Evolutionary conservation across 2,113 vertebrate species (phyloP), one percentile per base, ranked within the genome.

Genomic region (Cynopterus brachyotis): DNA sequence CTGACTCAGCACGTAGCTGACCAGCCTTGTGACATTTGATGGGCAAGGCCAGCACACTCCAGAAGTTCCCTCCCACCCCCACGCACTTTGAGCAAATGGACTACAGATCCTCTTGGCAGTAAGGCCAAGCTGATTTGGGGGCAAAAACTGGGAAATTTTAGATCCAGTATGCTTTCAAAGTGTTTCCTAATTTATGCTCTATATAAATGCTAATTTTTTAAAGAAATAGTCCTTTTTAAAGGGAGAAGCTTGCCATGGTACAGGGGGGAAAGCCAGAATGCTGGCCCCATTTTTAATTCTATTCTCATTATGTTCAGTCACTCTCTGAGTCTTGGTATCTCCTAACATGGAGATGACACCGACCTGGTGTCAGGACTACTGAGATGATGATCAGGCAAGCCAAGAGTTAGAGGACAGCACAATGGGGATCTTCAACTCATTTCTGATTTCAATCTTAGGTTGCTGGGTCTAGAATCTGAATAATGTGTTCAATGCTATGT

Each of bases 391-490:
- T 35, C 17, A 96, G 32, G n/a, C 28, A 70, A 75, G 24, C 37
- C 1, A 22, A 84, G 53, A 85, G 47, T 73, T 35, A 92, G 24
- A 94, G 26, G 57, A 70, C 17, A 47, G 32, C 19, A 42, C 6
- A 0, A 8, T 3, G 24, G 22, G 72, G 10, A 57, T 69, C 80
- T 94, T 94, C 24, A 66, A 53, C 45, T 94, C 42, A 42, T 59
- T 92, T 76, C 59, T 76, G 4, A 86, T 53, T 84, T 22, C 35
- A 93, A 37, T 47, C 67, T 80, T 76, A 79, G 72, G 30, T 55
- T 67, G 66, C 22, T 67, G 50, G 47, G 19, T 91, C 60, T 75
- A 75, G 70, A 97, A 75, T 75, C 69, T 84, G 62, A 95, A 89
- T 50, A 92, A 73, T 87, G 60, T 62, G 3, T 64, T 50, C 32